Base-by-base conservation (phyloP, 2,113 vertebrate genomes). In the Podarcis cretensis region DNA sequence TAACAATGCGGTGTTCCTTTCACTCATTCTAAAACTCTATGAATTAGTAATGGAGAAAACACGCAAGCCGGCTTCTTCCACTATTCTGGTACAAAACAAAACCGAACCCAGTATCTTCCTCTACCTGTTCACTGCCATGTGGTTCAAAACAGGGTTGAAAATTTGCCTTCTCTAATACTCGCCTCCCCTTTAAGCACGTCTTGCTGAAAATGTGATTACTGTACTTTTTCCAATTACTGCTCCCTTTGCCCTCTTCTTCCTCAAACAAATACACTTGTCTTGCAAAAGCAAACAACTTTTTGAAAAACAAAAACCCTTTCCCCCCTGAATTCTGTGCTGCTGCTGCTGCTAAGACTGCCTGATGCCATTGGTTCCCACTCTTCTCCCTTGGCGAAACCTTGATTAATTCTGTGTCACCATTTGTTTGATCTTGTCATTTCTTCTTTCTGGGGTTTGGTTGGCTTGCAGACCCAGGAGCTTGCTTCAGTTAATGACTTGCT, bases 401-500 rank as follows among this genome's bases (percentile, higher is more conserved):
- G 89, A 71, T 80, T 59, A 68, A 65, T 91, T 71, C 63, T 0
- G 0, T 37, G 37, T 93, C 91, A 43, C 37, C 21, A 27, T 57
- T 73, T 78, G 54, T 87, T 81, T 87, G 40, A 94, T 89, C 40
- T 93, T 65, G 32, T 23, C 85, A 14, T 68, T 83, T 77, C 40
- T 16, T 83, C 78, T 84, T 77, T 86, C 48, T 84, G 3, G 54
- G 18, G 81, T 75, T 75, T 21, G 12, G 43, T 48, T 85, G 65
- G 69, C 57, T n/a, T 91, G 84, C 83, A 73, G 80, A 83, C 40
- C 27, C 27, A 30, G 76, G 1, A 0, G 1, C 88, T 93, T 83
- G 71, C 88, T 92, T 90, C 81, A 80, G 37, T 77, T 89, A 57
- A 63, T 91, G 92, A 86, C 65, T 92, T 91, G 63, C 8, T 81